Conservation (phyloP, 2,113 vertebrate genomes). For the Paramisgurnus dabryanus region DNA sequence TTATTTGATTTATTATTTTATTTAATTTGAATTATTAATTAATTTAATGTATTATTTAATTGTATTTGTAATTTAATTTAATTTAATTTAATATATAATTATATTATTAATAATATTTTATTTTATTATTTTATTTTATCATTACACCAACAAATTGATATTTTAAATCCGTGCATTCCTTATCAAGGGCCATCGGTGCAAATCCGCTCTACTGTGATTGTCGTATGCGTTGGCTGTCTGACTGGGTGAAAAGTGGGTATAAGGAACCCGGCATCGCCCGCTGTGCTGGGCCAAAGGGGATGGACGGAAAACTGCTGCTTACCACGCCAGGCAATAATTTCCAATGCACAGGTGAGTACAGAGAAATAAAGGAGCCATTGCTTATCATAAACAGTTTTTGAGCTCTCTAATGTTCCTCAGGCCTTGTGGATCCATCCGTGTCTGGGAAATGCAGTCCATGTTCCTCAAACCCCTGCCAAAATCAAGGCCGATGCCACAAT, state of each 20-base stretch:
- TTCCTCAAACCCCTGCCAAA: constrained; percentile 86
- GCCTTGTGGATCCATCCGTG: constrained; percentile 77
- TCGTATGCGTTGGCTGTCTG: constrained; percentile 91
- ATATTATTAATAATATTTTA: no score
- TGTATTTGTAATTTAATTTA: no score
- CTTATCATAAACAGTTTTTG: background rate
- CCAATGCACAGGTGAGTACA: constrained; percentile 80
- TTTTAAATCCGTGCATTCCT: background rate
- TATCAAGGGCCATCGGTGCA: constrained; percentile 86
- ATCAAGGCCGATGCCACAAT: constrained; percentile 84
- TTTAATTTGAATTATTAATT: no score
- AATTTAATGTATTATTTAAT: no score
- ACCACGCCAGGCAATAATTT: constrained; percentile 98
- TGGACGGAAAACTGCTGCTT: constrained; percentile 96
- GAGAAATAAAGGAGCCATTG: background rate
- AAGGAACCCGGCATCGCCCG: constrained; percentile 98
- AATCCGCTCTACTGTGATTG: constrained; percentile 96
- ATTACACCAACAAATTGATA: no score
- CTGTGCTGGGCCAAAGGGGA: constrained; percentile 85
- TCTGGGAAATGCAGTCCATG: constrained; percentile 94
- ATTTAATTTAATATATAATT: no score
- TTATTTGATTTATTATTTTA: no score
- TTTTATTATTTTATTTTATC: no score
- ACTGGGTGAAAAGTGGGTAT: constrained; percentile 98
- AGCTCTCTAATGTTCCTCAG: constrained; percentile 63